Evolutionary conservation across 1,140 invertebrate species (phyloP).

Genomic region (Drosophila trapezifrons): DNA sequence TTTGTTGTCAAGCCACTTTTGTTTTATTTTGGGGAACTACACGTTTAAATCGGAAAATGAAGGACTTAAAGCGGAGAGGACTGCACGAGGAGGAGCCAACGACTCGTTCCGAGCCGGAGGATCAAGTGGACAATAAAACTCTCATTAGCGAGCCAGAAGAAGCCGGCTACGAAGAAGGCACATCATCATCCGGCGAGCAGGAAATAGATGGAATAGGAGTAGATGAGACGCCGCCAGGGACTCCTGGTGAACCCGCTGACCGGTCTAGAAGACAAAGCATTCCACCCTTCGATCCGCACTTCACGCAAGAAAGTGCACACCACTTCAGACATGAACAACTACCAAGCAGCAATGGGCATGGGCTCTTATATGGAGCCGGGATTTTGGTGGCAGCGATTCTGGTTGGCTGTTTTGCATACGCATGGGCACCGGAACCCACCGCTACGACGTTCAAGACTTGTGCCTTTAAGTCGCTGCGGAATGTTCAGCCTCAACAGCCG

Average conservation of each 20-base stretch:
- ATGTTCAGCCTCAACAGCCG: constrained; percentile 32
- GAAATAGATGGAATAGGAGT: too few species aligned
- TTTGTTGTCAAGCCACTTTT: too few species aligned
- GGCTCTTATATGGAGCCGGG: neutral
- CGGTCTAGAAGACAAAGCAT: neutral
- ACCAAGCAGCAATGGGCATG: neutral
- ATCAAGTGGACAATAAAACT: neutral
- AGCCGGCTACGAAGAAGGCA: constrained; percentile 24
- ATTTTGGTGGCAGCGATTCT: constrained; percentile 3
- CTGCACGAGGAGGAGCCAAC: neutral
- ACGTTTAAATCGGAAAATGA: constrained; percentile 5
- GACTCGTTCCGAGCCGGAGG: neutral
- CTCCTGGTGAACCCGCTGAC: neutral
- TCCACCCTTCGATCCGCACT: neutral
- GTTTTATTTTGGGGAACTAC: neutral
- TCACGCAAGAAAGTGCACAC: neutral
- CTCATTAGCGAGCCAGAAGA: neutral
- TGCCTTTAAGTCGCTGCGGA: constrained; percentile 27
- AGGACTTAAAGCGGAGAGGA: neutral
- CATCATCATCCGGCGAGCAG: constrained; percentile 18
- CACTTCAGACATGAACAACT: neutral
- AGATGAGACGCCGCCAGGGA: neutral
- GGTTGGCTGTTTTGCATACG: neutral
- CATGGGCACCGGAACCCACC: neutral
- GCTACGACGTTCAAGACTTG: constrained; percentile 26